Evolutionary conservation across 1,140 invertebrate genomes (phyloP), one percentile per base, ranked within the genome.

Genomic region (Bombus cullumanus): DNA sequence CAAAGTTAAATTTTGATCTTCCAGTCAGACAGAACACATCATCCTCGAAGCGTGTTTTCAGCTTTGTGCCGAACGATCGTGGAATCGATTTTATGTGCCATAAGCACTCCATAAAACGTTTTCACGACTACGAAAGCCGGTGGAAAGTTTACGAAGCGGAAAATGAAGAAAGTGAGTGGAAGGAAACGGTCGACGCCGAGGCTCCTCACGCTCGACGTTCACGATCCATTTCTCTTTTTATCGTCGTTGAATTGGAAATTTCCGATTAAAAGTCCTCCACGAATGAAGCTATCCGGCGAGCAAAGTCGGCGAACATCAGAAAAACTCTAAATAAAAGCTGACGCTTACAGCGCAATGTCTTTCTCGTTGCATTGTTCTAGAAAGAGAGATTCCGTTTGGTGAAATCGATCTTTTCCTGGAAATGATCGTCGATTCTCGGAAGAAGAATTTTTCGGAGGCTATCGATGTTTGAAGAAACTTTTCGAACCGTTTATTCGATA

Each of bases 21-120:
- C 28, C 12, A 64, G 13, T 69, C 25, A 18, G n/a, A 47, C 18
- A 22, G 47, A 53, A 22, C 47, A 0, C 47, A 22, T 53, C 47
- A 53, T 53, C 5, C 47, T 5, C 8, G 22, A 59, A 68, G 74
- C 43, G 86, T 69, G 79, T 59, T 62, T 64, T 80, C 31, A 12
- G 39, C 77, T 73, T 82, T 57, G 77, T 34, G 66, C 12, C 41
- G 64, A 62, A 77, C 47, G 75, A 28, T 37, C 25, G 41, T 80
- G 37, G 78, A 53, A 64, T 39, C 66, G 81, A 79, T 62, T 90
- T 88, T 62, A 83, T 77, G 62, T 57, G 64, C 81, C 80, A 43
- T 90, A 83, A 87, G 41, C 62, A 90, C 83, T 69, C 76, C 47
- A 83, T 90, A 86, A 90, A 90, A 86, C 78, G 18, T 18, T 69